Base-by-base conservation (phyloP, 2,888 invertebrate species). In the Adelognathus sp. region DNA sequence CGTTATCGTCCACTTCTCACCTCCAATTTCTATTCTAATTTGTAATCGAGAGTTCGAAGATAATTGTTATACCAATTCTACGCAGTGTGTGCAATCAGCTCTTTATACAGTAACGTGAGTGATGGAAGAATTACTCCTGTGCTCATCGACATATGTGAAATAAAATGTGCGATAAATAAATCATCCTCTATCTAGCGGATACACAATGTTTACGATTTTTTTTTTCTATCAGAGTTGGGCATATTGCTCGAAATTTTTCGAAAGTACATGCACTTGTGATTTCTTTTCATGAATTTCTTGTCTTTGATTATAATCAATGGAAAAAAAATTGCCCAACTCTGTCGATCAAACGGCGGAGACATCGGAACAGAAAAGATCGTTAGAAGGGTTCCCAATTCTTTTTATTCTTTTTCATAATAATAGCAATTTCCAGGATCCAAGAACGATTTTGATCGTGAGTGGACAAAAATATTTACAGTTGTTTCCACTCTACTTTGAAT, bases 281-380 rank as follows among this genome's bases (percentile, higher is more conserved):
- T 1, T 36, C 16, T 41, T 41, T 3, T 41, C 44, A 18, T 16
- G 14, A 39, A 44, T 39, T 14, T 39, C 3, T 39, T 14, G n/a
- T 39, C 1, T 11, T 2, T 36, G n/a, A 39, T 21, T 9, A 58
- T 9, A 0, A 5, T 18, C 18, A 11, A 27, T n/a, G n/a, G 29
- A 44, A 11, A 36, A 33, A 39, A 44, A 56, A n/a, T 27, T 64
- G 64, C 72, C 64, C 72, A 64, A 73, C 56, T 73, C 64, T 56
- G 36, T 29, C 50, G 73, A 46, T 44, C 58, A 21, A 64, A 31
- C 66, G n/a, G 50, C 39, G 18, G 66, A 29, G 29, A 52, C 29
- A 58, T 33, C 27, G 14, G 18, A 36, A 36, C 72, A 72, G 64
- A 72, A 7, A 72, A 73, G 73, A 73, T 64, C 72, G 63, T 72